A percentile compares a stretch with the other conserved stretches of the same genome.
phyloP scores from a whole-genome alignment of 64 coral and sea anemone genomes.

The Catalaphyllia jardinei region DNA sequence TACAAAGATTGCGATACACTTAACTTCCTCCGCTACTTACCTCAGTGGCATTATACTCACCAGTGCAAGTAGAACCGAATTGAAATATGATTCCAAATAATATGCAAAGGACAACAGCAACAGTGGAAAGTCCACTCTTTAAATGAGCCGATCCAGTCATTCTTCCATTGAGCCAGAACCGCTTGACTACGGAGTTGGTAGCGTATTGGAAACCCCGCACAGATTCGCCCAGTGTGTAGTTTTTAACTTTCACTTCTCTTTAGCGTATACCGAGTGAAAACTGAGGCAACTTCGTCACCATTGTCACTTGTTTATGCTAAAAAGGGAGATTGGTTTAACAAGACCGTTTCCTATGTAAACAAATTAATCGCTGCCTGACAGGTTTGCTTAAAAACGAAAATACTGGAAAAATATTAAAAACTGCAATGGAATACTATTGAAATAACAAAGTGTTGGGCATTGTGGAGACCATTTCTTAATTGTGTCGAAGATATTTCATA shows the following conservation, averaged over 20 bases:
- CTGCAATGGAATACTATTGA: background rate
- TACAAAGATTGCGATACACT: background rate
- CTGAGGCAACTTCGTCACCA: too few species aligned
- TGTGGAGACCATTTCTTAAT: too few species aligned
- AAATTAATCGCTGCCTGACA: too few species aligned
- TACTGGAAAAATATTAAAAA: too few species aligned
- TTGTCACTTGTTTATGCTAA: too few species aligned
- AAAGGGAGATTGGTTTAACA: too few species aligned
- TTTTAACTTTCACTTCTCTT: too few species aligned
- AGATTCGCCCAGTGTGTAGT: background rate
- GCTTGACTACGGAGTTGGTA: background rate
- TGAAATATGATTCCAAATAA: background rate
- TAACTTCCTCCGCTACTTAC: background rate
- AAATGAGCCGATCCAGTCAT: background rate
- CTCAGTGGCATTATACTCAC: background rate
- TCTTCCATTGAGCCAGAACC: background rate
- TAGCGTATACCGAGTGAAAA: too few species aligned
- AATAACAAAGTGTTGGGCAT: background rate
- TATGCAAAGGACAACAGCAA: background rate
- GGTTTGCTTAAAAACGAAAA: too few species aligned
- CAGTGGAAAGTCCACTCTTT: background rate
- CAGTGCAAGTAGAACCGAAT: background rate
- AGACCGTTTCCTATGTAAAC: too few species aligned
- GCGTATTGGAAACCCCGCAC: background rate
- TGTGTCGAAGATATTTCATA: too few species aligned